A percentile compares a stretch with the other conserved stretches of the same genome.
Evolutionary conservation across 1,140 invertebrate genomes (phyloP).

Genomic region (Tribolium castaneum): DNA sequence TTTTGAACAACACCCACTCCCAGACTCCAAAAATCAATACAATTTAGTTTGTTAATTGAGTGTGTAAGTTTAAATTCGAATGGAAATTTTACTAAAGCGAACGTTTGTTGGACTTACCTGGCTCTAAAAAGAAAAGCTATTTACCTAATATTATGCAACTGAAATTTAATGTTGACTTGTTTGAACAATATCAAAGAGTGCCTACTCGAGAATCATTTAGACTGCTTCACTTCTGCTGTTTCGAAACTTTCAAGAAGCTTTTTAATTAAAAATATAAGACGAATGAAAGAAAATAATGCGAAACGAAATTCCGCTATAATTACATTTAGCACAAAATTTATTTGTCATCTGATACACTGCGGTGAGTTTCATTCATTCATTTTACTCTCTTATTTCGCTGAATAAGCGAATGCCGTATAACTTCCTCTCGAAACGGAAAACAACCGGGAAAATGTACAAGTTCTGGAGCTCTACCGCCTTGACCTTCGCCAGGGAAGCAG

Average conservation of each 20-base stretch:
- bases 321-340: not conserved
- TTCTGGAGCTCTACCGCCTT: too few relatives aligned
- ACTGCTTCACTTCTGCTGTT: not conserved
- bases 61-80: too few relatives aligned
- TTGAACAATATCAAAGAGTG: not conserved
- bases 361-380: not conserved
- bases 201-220: not conserved
- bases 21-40: too few relatives aligned
- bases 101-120: too few relatives aligned
- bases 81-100: too few relatives aligned
- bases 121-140: not conserved
- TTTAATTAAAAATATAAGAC: constrained; percentile 22
- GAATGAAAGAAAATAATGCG: not conserved
- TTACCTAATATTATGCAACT: not conserved
- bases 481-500: too few relatives aligned
- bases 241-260: not conserved
- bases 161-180: not conserved
- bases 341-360: not conserved
- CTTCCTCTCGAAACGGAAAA: too few relatives aligned
- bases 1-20: too few relatives aligned
- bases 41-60: too few relatives aligned
- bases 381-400: too few relatives aligned
- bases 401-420: too few relatives aligned
- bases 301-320: not conserved
- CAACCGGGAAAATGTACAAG: too few relatives aligned